phyloP scores from a whole-genome alignment of 1,140 invertebrate genomes.

The Calosoma granatense region DNA sequence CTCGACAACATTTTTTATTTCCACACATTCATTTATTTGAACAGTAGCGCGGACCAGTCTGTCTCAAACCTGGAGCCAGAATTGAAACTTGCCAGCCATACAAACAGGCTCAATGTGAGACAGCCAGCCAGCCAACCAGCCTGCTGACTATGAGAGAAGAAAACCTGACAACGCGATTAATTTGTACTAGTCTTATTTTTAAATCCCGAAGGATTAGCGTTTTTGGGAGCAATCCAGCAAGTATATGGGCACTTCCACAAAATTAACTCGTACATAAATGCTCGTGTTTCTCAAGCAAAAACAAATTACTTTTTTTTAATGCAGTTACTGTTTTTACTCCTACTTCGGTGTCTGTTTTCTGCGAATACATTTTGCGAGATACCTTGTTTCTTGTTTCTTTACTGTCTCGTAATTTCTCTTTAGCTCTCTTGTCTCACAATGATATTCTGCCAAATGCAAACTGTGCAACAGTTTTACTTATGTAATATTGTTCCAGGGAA shows the following conservation, averaged over 20 bases:
- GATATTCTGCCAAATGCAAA: too few species aligned
- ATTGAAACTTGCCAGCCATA: not conserved
- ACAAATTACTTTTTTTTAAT: not conserved
- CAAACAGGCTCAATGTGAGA: not conserved
- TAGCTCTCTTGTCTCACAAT: too few species aligned
- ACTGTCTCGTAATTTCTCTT: too few species aligned
- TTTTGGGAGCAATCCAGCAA: conserved; percentile 7
- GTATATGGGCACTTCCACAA: not conserved
- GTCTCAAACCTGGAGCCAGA: not conserved
- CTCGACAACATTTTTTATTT: not conserved
- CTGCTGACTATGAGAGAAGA: not conserved
- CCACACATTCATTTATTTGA: not conserved
- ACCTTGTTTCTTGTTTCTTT: not conserved
- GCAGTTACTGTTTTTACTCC: not conserved
- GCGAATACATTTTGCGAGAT: not conserved
- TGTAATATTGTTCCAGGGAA: too few species aligned
- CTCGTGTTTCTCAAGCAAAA: not conserved
- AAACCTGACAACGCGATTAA: conserved; percentile 6
- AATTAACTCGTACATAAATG: conserved; percentile 2
- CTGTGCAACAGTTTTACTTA: too few species aligned
- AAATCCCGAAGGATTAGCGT: not conserved
- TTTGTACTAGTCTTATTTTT: conserved; percentile 9
- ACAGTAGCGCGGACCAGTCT: not conserved
- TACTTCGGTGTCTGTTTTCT: not conserved
- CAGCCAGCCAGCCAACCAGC: not conserved